Conservation (phyloP, 2,113 vertebrate genomes). For the Hepsetus odoe region DNA sequence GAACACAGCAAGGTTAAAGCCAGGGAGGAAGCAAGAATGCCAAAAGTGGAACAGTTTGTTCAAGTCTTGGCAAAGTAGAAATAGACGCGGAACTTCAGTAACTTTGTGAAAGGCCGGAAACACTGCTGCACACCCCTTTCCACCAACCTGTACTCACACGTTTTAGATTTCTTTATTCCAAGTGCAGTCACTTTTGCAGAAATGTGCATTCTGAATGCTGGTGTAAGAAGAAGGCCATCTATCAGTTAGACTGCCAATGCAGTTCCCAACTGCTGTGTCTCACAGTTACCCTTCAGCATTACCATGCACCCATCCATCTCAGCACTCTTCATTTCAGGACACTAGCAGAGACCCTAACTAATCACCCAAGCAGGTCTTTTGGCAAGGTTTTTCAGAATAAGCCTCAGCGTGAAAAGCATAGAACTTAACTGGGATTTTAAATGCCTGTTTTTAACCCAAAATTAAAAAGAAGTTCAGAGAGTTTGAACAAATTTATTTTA, state of each 20-base stretch:
- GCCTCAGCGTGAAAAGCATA: not conserved
- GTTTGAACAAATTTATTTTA: too few relatives aligned
- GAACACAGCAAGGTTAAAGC: slow-evolving; percentile 44
- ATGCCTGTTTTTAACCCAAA: not conserved
- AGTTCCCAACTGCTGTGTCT: not conserved
- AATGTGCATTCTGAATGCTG: not conserved
- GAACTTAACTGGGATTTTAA: not conserved
- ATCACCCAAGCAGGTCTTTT: slow-evolving; percentile 20
- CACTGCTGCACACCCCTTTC: not conserved
- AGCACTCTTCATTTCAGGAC: slow-evolving; percentile 1
- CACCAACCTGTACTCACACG: not conserved
- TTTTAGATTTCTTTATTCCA: not conserved
- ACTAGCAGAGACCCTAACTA: not conserved
- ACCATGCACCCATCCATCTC: slow-evolving; percentile 12
- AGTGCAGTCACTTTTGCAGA: not conserved
- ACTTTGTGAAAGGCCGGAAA: not conserved
- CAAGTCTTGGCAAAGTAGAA: slow-evolving; percentile 4
- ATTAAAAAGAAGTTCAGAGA: too few relatives aligned
- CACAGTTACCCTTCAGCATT: not conserved
- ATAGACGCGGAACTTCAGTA: not conserved
- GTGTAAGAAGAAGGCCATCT: not conserved
- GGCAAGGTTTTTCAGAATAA: slow-evolving; percentile 2
- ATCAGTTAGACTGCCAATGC: slow-evolving; percentile 3
- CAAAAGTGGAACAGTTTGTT: slow-evolving; percentile 30
- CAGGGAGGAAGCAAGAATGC: slow-evolving; percentile 20